Evolutionary conservation across 2,113 vertebrate genomes (phyloP).

Genomic region (Eublepharis macularius): DNA sequence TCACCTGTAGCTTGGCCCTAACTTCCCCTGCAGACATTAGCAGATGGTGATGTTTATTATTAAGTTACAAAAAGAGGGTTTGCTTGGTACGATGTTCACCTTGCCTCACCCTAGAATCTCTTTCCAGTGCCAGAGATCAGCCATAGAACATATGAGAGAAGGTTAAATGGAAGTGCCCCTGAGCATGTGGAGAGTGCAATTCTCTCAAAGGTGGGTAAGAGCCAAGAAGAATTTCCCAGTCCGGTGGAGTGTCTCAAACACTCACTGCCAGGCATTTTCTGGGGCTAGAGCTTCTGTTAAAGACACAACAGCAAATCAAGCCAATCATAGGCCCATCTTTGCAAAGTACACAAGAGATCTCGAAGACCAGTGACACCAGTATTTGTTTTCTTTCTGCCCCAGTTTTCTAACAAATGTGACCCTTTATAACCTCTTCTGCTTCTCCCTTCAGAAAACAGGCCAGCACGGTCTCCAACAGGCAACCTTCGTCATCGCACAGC

Average conservation of each 20-base stretch:
- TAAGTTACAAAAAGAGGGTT: background rate
- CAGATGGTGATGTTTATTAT: background rate
- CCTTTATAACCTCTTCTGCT: background rate
- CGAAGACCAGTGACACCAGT: background rate
- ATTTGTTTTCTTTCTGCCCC: background rate
- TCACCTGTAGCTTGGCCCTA: too few relatives aligned
- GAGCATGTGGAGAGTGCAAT: background rate
- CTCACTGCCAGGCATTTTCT: background rate
- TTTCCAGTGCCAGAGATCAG: background rate
- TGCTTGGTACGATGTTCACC: background rate
- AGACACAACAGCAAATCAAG: background rate
- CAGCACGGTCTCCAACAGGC: slow-evolving; percentile 3
- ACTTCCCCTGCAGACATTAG: background rate
- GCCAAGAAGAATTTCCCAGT: too few relatives aligned
- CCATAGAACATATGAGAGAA: background rate
- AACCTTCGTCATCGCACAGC: slow-evolving; percentile 20
- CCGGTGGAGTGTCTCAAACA: background rate
- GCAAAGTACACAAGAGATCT: background rate
- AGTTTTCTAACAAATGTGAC: background rate
- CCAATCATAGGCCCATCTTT: background rate
- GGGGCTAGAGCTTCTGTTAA: background rate
- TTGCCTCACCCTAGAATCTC: background rate
- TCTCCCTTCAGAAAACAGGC: background rate
- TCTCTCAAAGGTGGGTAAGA: background rate
- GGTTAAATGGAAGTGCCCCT: too few relatives aligned